A percentile compares a stretch with the other conserved stretches of the same genome.
Conservation (phyloP, 2,113 vertebrate species). For the Chaenogobius annularis region DNA sequence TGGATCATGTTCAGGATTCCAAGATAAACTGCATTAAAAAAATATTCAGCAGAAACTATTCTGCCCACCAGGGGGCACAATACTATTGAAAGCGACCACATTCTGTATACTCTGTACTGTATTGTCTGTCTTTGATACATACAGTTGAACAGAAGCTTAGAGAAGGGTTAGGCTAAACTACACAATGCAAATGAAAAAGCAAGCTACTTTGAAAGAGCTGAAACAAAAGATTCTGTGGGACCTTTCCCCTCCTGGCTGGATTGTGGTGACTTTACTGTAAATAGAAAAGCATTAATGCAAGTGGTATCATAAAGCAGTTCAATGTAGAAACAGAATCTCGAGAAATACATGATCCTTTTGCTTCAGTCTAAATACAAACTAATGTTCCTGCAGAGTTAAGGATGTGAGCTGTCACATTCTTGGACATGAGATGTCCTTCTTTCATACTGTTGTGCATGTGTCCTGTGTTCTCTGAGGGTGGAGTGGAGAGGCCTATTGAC, state of each 20-base stretch:
- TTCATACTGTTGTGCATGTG: conserved; percentile 68
- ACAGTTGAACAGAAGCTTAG: conserved; percentile 16
- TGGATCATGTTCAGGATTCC: conserved; percentile 26
- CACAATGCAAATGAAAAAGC: conserved; percentile 30
- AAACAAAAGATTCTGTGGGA: conserved; percentile 26
- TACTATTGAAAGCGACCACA: background rate
- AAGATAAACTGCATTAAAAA: background rate
- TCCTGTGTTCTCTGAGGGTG: conserved; percentile 60
- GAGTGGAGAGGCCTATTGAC: conserved; percentile 58
- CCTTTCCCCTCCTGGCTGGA: conserved; percentile 66
- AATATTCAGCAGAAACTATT: background rate
- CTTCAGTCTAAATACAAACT: conserved; percentile 13
- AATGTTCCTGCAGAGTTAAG: conserved; percentile 54
- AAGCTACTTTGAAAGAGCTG: conserved; percentile 19
- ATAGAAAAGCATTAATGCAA: conserved; percentile 56
- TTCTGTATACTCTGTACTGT: background rate
- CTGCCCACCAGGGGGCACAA: conserved; percentile 54
- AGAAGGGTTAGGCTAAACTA: conserved; percentile 62
- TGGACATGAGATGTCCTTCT: conserved; percentile 54
- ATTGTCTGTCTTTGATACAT: background rate
- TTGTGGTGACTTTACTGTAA: conserved; percentile 65
- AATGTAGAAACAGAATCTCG: conserved; percentile 28
- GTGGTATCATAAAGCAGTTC: conserved; percentile 29
- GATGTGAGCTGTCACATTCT: conserved; percentile 59
- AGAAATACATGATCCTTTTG: conserved; percentile 48